A percentile compares a stretch with the other conserved stretches of the same genome.
phyloP scores from a whole-genome alignment of 2,888 invertebrate species.

The Holacanthella duospinosa region DNA sequence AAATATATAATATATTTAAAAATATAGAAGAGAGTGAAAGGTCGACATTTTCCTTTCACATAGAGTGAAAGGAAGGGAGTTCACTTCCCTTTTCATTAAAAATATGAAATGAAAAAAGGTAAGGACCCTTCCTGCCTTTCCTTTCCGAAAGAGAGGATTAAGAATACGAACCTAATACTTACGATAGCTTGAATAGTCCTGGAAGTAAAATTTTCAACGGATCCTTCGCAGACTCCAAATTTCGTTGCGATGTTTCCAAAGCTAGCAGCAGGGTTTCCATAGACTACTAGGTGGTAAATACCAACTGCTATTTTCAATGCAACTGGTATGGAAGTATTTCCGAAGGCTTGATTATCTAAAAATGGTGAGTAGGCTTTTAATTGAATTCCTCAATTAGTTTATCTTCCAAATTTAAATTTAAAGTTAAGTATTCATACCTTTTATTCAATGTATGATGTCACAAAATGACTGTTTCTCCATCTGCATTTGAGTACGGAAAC shows the following conservation, averaged over 20 bases:
- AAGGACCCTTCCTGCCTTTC: too few relatives aligned
- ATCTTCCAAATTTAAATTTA: too few relatives aligned
- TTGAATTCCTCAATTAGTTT: neutral
- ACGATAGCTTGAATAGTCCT: neutral
- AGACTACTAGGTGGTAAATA: neutral
- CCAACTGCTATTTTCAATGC: neutral
- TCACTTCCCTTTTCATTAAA: too few relatives aligned
- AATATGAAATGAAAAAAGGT: too few relatives aligned
- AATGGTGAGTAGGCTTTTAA: neutral
- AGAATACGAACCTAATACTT: too few relatives aligned
- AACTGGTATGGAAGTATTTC: neutral
- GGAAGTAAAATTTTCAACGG: constrained; percentile 5
- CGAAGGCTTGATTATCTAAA: too few relatives aligned
- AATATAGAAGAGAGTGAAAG: too few relatives aligned
- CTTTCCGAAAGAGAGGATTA: too few relatives aligned
- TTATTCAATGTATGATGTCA: neutral
- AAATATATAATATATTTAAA: too few relatives aligned
- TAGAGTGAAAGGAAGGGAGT: too few relatives aligned
- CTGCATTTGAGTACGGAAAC: constrained; percentile 2
- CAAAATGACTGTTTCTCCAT: constrained; percentile 5
- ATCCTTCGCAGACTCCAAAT: constrained; percentile 11
- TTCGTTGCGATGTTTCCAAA: constrained; percentile 8
- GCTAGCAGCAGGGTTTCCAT: constrained; percentile 7
- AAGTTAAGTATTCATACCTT: too few relatives aligned
- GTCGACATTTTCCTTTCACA: too few relatives aligned